Percentiles rank a stretch among this genome's conserved stretches.
These are phyloP conservation scores for Liodrosophila aerea DNA, from an alignment of 2,888 invertebrate genomes.

Conservation along the genomic window DNA sequence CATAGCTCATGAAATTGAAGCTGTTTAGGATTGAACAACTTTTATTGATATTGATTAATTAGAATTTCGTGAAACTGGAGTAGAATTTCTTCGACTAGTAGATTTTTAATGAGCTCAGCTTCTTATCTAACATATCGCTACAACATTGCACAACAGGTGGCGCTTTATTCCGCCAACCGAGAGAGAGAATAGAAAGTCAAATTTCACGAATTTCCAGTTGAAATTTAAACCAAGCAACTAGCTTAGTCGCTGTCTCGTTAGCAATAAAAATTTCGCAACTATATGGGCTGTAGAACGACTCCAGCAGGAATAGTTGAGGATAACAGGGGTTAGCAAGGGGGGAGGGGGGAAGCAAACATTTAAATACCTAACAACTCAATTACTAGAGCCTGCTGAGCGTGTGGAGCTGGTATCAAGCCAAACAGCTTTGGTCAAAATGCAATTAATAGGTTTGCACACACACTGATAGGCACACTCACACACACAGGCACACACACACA, in stretches of 20 bases:
- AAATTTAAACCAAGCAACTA: conserved; percentile 10
- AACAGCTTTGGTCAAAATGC: conserved; percentile 50
- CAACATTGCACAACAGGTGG: conserved; percentile 2
- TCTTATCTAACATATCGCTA: too few species aligned
- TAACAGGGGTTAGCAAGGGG: not conserved
- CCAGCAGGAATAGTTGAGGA: not conserved
- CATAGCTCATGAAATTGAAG: too few species aligned
- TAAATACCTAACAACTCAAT: conserved; percentile 60
- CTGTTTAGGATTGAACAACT: too few species aligned
- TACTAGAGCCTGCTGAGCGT: conserved; percentile 49
- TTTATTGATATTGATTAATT: too few species aligned
- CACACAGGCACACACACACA: conserved; percentile 4
- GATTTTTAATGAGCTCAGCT: too few species aligned
- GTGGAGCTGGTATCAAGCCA: conserved; percentile 17
- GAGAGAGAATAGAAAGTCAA: conserved; percentile 1
- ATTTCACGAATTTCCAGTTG: conserved; percentile 11
- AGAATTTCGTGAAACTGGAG: too few species aligned
- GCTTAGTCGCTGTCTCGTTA: conserved; percentile 33
- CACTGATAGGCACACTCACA: conserved; percentile 9
- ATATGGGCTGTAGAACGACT: conserved; percentile 1
- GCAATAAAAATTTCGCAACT: conserved; percentile 43
- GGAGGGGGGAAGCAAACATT: conserved; percentile 7
- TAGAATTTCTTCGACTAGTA: too few species aligned
- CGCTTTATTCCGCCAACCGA: not conserved
- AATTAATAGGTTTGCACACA: conserved; percentile 50